Evolutionary conservation across 2,888 invertebrate species (phyloP).

Genomic region (Lasioglossum villosulum): DNA sequence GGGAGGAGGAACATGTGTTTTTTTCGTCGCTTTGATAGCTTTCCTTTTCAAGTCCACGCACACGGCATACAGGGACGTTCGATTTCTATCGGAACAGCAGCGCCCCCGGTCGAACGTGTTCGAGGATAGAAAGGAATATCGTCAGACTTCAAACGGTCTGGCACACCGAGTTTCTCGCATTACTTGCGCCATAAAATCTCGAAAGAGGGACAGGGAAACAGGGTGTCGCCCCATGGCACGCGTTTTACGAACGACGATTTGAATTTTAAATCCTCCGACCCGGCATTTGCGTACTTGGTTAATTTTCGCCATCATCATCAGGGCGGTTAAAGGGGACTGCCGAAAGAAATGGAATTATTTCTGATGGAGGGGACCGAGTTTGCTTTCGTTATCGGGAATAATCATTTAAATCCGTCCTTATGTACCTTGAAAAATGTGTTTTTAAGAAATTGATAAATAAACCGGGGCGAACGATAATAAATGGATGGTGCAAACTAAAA

Average conservation of each 20-base stretch:
- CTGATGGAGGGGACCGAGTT: neutral
- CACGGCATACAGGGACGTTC: conserved; percentile 23
- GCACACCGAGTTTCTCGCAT: conserved; percentile 59
- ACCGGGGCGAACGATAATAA: neutral
- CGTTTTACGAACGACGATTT: conserved; percentile 70
- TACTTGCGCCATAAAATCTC: conserved; percentile 68
- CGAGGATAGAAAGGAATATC: conserved; percentile 55
- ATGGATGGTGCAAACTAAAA: neutral
- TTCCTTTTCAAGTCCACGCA: conserved; percentile 14
- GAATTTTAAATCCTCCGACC: conserved; percentile 73
- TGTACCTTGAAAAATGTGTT: neutral
- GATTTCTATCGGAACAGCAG: conserved; percentile 52
- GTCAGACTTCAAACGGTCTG: conserved; percentile 66
- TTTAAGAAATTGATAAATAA: neutral
- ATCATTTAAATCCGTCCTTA: neutral
- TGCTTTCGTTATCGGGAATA: neutral
- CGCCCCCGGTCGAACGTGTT: conserved; percentile 42
- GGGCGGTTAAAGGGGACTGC: neutral
- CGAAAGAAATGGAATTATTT: conserved; percentile 6
- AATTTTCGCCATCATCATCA: conserved; percentile 64
- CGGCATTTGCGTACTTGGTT: conserved; percentile 66
- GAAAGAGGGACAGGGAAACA: conserved; percentile 32
- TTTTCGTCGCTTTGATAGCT: neutral
- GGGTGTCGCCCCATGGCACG: conserved; percentile 46
- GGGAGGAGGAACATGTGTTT: conserved; percentile 8